Percentiles rank a stretch among this genome's conserved stretches.
These are phyloP conservation scores for Oophaga sylvatica DNA, from an alignment of 2,797 vertebrate species.

Conservation along the genomic window DNA sequence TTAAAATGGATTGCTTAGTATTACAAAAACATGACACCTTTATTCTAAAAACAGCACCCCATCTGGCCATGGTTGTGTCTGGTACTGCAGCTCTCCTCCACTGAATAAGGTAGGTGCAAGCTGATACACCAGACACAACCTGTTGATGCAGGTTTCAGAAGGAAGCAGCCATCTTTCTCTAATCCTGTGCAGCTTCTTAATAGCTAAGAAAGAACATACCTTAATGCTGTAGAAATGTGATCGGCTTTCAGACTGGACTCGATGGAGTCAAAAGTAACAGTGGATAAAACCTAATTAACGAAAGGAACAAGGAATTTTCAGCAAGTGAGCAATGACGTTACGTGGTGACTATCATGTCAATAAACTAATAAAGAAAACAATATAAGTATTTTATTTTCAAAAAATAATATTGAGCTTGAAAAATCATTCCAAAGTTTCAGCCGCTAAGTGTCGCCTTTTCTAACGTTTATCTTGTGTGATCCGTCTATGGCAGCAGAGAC, in stretches of 20 bases:
- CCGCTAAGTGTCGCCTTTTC: no score
- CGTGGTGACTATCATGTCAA: no score
- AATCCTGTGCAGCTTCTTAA: background rate
- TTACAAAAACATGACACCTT: no score
- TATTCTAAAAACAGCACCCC: no score
- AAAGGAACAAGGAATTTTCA: background rate
- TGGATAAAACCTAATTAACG: constrained; percentile 85
- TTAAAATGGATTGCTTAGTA: no score
- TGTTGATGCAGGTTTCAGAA: background rate
- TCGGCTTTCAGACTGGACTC: constrained; percentile 94
- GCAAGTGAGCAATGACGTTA: background rate
- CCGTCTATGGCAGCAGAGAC: no score
- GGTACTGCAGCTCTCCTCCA: background rate
- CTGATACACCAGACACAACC: background rate
- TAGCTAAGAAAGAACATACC: constrained; percentile 71
- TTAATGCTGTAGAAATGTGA: constrained; percentile 89
- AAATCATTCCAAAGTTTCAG: no score
- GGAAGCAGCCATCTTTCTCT: background rate
- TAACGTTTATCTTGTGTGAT: no score
- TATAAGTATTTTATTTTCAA: no score
- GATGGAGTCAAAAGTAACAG: constrained; percentile 95
- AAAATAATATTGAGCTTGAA: no score
- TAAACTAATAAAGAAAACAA: no score
- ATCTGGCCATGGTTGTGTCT: background rate
- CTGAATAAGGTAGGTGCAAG: no score